A percentile compares a stretch with the other conserved stretches of the same genome.
Evolutionary conservation across 2,888 invertebrate species (phyloP).

Genomic region (Exocentrus adspersus): DNA sequence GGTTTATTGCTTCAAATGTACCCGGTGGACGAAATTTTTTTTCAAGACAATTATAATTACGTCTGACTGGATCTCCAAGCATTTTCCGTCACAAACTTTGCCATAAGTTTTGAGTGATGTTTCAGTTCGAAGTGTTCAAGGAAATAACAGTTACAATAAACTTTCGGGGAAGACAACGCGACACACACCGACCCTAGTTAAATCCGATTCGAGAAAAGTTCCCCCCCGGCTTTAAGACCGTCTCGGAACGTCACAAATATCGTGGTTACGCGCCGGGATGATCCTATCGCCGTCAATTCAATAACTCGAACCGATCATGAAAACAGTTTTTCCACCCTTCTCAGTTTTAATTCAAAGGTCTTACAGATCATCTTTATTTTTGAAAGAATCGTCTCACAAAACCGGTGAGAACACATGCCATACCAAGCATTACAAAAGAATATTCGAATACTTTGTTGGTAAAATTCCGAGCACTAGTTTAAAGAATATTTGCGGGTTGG

Average conservation of each 20-base stretch:
- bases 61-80: no score
- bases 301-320: constrained; percentile 1
- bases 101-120: constrained; percentile 19
- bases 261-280: constrained; percentile 19
- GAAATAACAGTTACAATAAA: constrained; percentile 33
- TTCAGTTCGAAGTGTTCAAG: constrained; percentile 11
- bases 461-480: no score
- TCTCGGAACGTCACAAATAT: constrained; percentile 21
- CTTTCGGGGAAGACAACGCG: constrained; percentile 22
- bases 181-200: constrained; percentile 28
- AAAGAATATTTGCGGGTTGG: no score
- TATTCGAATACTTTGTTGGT: no score
- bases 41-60: no score
- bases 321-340: background rate
- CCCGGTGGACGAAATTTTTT: background rate
- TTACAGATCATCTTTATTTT: no score
- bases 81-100: no score
- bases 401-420: no score
- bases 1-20: no score
- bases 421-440: no score
- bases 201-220: constrained; percentile 32
- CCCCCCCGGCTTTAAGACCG: constrained; percentile 15
- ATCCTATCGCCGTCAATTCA: background rate
- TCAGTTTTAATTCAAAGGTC: no score
- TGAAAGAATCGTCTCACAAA: no score